Evolutionary conservation across 2,113 vertebrate species (phyloP).

Genomic region (Chlamydotis undulata): DNA sequence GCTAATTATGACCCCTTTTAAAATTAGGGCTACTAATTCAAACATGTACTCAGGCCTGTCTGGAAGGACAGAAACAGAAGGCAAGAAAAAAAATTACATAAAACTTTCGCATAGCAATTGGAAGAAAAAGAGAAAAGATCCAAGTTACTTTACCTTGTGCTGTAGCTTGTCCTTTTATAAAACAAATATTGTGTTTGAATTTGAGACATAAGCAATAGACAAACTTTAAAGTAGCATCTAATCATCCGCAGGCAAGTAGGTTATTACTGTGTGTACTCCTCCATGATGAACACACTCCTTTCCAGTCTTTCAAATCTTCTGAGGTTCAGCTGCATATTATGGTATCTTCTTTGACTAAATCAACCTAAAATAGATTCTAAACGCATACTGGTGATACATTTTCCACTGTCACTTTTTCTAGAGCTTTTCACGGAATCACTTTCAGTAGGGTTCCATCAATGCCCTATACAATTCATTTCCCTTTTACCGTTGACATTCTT

Average conservation of each 20-base stretch:
- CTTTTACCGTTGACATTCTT: neutral
- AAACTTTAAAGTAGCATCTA: slow-evolving; percentile 15
- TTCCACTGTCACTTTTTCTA: neutral
- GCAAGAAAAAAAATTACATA: neutral
- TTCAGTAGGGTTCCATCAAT: neutral
- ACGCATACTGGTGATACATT: neutral
- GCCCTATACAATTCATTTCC: neutral
- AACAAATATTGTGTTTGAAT: neutral
- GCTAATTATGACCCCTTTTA: neutral
- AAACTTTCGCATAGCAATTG: neutral
- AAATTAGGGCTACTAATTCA: slow-evolving; percentile 4
- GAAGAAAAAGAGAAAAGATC: neutral
- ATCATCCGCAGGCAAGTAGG: neutral
- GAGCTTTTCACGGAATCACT: neutral
- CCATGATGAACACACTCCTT: neutral
- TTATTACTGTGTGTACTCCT: neutral
- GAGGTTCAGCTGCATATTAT: neutral
- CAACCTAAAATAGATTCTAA: slow-evolving; percentile 4
- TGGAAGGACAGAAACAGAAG: neutral
- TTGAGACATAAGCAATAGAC: slow-evolving; percentile 4
- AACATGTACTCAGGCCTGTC: neutral
- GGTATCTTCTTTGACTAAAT: neutral
- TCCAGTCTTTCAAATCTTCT: neutral
- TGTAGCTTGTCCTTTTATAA: neutral
- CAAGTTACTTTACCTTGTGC: neutral